phyloP scores from a whole-genome alignment of 2,888 invertebrate species.

The Bugula neritina region DNA sequence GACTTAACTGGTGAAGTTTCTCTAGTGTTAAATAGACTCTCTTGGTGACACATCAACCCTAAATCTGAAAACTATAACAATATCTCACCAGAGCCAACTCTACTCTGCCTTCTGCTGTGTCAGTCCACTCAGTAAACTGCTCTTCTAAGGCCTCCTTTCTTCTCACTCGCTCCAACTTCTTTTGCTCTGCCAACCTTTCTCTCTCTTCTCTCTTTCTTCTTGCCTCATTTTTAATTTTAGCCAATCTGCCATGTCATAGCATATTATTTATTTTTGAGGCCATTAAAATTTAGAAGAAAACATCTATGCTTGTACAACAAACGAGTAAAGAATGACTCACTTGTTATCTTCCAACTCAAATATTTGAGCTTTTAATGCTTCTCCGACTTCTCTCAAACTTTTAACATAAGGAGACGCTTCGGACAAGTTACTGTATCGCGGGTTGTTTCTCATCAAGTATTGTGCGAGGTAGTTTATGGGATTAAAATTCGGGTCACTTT shows the following conservation, averaged over 20 bases:
- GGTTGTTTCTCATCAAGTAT: slow-evolving; percentile 53
- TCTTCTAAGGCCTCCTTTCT: slow-evolving; percentile 37
- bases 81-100: slow-evolving; percentile 45
- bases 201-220: slow-evolving; percentile 44
- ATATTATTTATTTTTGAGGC: too few relatives aligned
- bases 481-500: slow-evolving; percentile 48
- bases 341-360: slow-evolving; percentile 52
- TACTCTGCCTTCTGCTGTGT: slow-evolving; percentile 37
- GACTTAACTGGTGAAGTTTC: too few relatives aligned
- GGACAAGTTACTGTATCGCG: slow-evolving; percentile 50
- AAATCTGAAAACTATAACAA: too few relatives aligned
- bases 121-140: slow-evolving; percentile 47
- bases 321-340: too few relatives aligned
- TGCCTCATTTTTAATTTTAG: slow-evolving; percentile 49
- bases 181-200: slow-evolving; percentile 38
- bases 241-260: too few relatives aligned
- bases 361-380: slow-evolving; percentile 47
- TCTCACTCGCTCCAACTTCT: slow-evolving; percentile 37
- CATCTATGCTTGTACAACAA: too few relatives aligned
- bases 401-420: slow-evolving; percentile 53
- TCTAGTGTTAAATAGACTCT: too few relatives aligned
- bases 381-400: slow-evolving; percentile 45
- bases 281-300: too few relatives aligned
- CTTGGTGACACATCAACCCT: too few relatives aligned
- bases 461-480: slow-evolving; percentile 53